These are phyloP conservation scores for Ennomos quercinarius DNA, from an alignment of 2,888 invertebrate species.

Conservation along the genomic window DNA sequence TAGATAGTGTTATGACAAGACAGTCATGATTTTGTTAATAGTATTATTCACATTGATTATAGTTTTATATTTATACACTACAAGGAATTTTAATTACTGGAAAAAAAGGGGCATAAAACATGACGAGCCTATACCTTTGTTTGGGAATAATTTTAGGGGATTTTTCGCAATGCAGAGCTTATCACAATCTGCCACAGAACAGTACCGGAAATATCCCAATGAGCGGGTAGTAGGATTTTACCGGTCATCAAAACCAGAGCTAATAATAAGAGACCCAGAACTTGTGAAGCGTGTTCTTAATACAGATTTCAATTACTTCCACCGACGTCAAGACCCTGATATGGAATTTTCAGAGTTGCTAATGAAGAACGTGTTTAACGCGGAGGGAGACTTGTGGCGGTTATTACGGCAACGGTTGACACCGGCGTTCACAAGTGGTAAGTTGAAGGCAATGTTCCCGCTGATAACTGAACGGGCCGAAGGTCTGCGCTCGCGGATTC, in stretches of 20 bases:
- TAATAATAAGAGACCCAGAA: background rate
- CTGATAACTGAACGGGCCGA: slow-evolving; percentile 61
- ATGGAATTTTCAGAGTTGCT: background rate
- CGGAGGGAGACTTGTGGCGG: slow-evolving; percentile 65
- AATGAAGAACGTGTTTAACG: slow-evolving; percentile 57
- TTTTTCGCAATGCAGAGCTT: background rate
- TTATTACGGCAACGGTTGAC: slow-evolving; percentile 62
- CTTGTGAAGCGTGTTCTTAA: background rate
- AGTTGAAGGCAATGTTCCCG: slow-evolving; percentile 68
- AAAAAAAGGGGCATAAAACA: background rate
- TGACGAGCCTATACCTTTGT: background rate
- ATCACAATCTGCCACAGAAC: background rate
- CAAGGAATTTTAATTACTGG: slow-evolving; percentile 5
- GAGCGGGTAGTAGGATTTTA: background rate
- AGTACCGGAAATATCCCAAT: background rate
- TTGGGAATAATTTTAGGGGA: background rate
- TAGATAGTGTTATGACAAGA: no score
- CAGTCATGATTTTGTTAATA: no score
- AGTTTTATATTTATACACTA: background rate
- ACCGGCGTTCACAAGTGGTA: slow-evolving; percentile 63
- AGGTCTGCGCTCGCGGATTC: slow-evolving; percentile 19
- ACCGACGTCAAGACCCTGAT: background rate
- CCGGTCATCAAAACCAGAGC: background rate
- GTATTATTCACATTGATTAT: no score
- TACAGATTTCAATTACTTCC: background rate